These are phyloP conservation scores for Parus major DNA, from an alignment of 2,113 vertebrate genomes.

Conservation along the genomic window DNA sequence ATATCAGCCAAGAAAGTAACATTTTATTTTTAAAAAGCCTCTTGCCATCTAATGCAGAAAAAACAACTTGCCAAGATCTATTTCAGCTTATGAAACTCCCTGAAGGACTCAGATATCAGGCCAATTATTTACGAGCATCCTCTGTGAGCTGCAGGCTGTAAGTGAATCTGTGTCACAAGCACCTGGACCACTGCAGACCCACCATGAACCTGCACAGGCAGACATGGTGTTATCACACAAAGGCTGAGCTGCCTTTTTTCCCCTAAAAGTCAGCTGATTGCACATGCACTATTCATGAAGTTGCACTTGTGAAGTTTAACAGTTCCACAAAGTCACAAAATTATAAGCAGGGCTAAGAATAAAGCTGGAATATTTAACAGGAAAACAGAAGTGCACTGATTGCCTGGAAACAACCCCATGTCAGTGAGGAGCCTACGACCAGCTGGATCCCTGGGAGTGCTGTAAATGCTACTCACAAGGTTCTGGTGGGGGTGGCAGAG, in stretches of 20 bases:
- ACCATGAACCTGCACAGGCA: background rate
- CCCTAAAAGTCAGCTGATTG: background rate
- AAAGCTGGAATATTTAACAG: background rate
- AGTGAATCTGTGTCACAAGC: background rate
- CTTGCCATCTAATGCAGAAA: background rate
- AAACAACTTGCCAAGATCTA: background rate
- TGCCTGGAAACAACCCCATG: background rate
- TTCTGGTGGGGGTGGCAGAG: slow-evolving; percentile 82
- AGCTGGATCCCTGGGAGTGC: background rate
- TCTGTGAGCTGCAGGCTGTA: background rate
- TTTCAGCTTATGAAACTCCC: slow-evolving; percentile 30
- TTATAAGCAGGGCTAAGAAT: background rate
- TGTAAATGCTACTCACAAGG: slow-evolving; percentile 73
- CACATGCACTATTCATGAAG: background rate
- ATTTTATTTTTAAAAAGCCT: background rate
- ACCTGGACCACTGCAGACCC: background rate
- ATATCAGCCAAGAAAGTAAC: background rate
- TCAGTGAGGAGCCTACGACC: background rate
- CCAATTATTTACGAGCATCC: background rate
- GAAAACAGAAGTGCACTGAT: background rate
- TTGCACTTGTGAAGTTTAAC: background rate
- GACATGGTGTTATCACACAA: background rate
- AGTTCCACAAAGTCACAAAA: background rate
- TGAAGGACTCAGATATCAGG: slow-evolving; percentile 5
- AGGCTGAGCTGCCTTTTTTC: background rate